A percentile compares a stretch with the other conserved stretches of the same genome.
These are phyloP conservation scores for Pristionchus maxplancki DNA, from an alignment of 2,888 invertebrate genomes.

Conservation along the genomic window DNA sequence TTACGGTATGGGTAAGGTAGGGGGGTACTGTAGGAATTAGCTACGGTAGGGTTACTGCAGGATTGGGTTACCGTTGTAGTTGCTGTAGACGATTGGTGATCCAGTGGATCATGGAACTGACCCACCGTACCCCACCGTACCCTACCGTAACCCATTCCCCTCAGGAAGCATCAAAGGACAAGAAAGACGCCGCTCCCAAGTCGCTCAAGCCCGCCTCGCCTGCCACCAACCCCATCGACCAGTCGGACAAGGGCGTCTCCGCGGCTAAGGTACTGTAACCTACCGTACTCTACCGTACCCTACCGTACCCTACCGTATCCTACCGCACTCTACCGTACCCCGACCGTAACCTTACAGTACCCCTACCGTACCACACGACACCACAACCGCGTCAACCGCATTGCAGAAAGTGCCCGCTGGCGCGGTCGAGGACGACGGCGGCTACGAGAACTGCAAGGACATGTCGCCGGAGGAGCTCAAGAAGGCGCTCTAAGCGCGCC, in stretches of 20 bases:
- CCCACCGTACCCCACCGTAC: not conserved
- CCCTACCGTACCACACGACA: not conserved
- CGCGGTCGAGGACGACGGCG: conserved; percentile 35
- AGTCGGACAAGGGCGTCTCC: not conserved
- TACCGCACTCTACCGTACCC: not conserved
- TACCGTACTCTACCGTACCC: not conserved
- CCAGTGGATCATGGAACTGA: no score
- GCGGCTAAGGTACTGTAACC: not conserved
- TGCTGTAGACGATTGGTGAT: no score
- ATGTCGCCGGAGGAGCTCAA: conserved; percentile 37
- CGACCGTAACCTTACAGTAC: not conserved
- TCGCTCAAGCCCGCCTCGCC: not conserved
- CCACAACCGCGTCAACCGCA: no score
- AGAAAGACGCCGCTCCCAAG: not conserved
- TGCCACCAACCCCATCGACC: not conserved
- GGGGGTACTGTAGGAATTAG: not conserved
- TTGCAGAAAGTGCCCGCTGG: not conserved
- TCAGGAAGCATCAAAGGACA: not conserved
- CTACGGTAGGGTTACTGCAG: no score
- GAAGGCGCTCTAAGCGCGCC: conserved; percentile 11
- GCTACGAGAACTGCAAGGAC: conserved; percentile 41
- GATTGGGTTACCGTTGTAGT: no score
- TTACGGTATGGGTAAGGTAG: no score
- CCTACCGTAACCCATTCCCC: no score
- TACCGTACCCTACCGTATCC: not conserved